Evolutionary conservation across 2,888 invertebrate species (phyloP).

Genomic region (Sphecodes monilicornis): DNA sequence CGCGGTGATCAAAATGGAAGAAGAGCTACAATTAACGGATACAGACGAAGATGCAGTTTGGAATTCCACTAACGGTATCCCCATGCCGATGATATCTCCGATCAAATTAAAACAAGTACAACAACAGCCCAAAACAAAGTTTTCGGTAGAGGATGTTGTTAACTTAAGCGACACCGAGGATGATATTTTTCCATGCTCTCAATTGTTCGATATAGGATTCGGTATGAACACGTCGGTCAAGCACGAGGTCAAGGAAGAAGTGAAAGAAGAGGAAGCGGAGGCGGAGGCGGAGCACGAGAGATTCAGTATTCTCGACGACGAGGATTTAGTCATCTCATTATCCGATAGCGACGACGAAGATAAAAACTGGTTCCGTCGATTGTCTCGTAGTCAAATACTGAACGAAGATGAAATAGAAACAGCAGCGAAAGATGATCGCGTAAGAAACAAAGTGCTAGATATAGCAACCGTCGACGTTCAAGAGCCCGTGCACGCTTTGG

Average conservation of each 20-base stretch:
- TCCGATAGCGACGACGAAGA: slow-evolving; percentile 79
- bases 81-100: slow-evolving; percentile 7
- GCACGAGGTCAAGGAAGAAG: slow-evolving; percentile 65
- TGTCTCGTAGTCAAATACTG: slow-evolving; percentile 71
- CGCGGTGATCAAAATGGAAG: slow-evolving; percentile 49
- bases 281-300: slow-evolving; percentile 42
- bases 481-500: neutral
- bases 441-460: neutral
- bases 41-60: slow-evolving; percentile 43
- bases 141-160: slow-evolving; percentile 85
- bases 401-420: slow-evolving; percentile 38
- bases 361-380: slow-evolving; percentile 71
- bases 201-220: slow-evolving; percentile 85
- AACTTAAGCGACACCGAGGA: slow-evolving; percentile 87
- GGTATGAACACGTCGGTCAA: slow-evolving; percentile 57
- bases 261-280: slow-evolving; percentile 1
- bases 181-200: slow-evolving; percentile 85
- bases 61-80: neutral
- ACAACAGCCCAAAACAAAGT: slow-evolving; percentile 80
- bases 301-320: slow-evolving; percentile 59
- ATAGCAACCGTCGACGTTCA: neutral
- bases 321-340: slow-evolving; percentile 70
- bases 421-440: neutral
- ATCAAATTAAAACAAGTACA: slow-evolving; percentile 75
- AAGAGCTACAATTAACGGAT: slow-evolving; percentile 60